Percentiles rank a stretch among this genome's conserved stretches.
These are phyloP conservation scores for Artibeus lituratus DNA, from an alignment of 2,797 vertebrate species.

Conservation along the genomic window DNA sequence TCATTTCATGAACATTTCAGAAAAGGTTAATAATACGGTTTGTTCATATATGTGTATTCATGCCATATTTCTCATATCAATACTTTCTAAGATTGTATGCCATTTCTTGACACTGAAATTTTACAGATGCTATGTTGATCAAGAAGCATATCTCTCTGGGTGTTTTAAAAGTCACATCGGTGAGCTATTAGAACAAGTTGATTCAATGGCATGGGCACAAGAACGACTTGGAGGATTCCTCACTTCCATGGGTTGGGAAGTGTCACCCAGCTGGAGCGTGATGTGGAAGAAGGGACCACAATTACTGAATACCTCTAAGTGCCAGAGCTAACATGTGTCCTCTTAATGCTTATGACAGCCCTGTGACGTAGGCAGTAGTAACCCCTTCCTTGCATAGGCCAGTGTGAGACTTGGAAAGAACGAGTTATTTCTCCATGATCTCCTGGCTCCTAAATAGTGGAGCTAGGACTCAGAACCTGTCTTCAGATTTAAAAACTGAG, in stretches of 20 bases:
- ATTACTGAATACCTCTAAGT: neutral
- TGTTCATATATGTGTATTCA: neutral
- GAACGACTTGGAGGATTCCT: neutral
- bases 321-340: neutral
- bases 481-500: constrained; percentile 7
- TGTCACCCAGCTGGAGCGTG: neutral
- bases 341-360: neutral
- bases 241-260: neutral
- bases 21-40: neutral
- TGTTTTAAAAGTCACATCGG: neutral
- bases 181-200: neutral
- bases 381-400: neutral
- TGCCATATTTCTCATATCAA: neutral
- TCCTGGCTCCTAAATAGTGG: neutral
- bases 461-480: neutral
- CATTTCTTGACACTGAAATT: neutral
- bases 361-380: neutral
- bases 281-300: neutral
- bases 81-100: neutral
- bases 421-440: neutral
- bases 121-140: neutral
- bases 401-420: neutral
- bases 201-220: neutral
- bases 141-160: neutral
- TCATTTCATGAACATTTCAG: neutral